A percentile compares a stretch with the other conserved stretches of the same genome.
Evolutionary conservation across 2,797 vertebrate genomes (phyloP).

Genomic region (Pogonophryne albipinna): DNA sequence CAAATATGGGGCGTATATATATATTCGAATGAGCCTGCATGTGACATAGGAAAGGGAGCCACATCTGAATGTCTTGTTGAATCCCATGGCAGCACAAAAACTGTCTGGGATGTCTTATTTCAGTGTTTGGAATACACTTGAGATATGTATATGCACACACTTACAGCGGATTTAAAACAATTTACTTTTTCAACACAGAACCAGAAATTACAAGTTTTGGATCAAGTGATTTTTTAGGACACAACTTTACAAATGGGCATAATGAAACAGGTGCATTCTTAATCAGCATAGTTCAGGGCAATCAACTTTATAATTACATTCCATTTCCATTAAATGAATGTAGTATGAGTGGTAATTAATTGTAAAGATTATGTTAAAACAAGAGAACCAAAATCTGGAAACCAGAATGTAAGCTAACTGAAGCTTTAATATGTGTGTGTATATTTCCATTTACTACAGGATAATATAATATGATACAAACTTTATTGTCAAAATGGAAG

Average conservation of each 20-base stretch:
- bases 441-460: conserved; percentile 29
- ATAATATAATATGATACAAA: too few relatives aligned
- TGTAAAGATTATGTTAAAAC: not conserved
- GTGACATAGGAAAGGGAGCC: too few relatives aligned
- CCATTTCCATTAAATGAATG: conserved; percentile 15
- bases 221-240: not conserved
- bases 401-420: not conserved
- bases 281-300: conserved; percentile 15
- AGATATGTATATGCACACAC: too few relatives aligned
- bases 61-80: too few relatives aligned
- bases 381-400: not conserved
- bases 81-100: too few relatives aligned
- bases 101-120: too few relatives aligned
- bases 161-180: too few relatives aligned
- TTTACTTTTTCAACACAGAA: not conserved
- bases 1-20: too few relatives aligned
- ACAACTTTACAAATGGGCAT: not conserved
- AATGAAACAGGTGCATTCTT: conserved; percentile 5
- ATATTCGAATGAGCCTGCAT: too few relatives aligned
- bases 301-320: conserved; percentile 17
- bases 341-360: not conserved
- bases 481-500: too few relatives aligned
- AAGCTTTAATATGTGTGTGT: not conserved
- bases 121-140: too few relatives aligned
- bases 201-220: not conserved